Evolutionary conservation across 2,888 invertebrate species (phyloP).

Genomic region (Argyresthia albistria): DNA sequence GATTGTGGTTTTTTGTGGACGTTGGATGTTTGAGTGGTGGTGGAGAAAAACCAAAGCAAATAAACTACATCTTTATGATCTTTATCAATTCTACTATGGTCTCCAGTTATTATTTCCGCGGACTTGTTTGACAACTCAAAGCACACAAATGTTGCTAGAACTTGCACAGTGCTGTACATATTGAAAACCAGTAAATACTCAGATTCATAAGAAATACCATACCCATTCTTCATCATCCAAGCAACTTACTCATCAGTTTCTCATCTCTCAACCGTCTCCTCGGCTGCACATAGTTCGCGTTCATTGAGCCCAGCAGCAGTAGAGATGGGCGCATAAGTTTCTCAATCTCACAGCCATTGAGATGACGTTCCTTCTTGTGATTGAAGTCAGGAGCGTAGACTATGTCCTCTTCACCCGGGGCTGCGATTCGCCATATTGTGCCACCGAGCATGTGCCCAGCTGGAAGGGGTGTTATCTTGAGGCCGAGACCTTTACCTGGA

Average conservation of each 20-base stretch:
- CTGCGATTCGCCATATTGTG: slow-evolving; percentile 98
- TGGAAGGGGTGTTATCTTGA: slow-evolving; percentile 94
- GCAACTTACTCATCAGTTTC: slow-evolving; percentile 88
- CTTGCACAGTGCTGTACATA: too few relatives aligned
- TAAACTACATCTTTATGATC: too few relatives aligned
- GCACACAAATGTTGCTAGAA: too few relatives aligned
- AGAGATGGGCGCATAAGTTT: slow-evolving; percentile 92
- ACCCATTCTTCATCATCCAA: not conserved
- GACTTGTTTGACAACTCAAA: too few relatives aligned
- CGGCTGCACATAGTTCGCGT: slow-evolving; percentile 94
- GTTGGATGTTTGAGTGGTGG: too few relatives aligned
- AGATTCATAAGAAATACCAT: not conserved
- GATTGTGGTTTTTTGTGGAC: too few relatives aligned
- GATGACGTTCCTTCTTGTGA: slow-evolving; percentile 98
- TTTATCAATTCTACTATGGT: too few relatives aligned
- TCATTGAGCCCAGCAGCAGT: slow-evolving; percentile 95
- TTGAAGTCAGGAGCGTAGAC: slow-evolving; percentile 99
- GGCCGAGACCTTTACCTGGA: slow-evolving; percentile 93
- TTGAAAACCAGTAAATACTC: not conserved
- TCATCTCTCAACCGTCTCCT: slow-evolving; percentile 93
- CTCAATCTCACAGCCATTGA: slow-evolving; percentile 96
- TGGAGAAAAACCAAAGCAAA: too few relatives aligned
- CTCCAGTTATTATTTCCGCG: too few relatives aligned
- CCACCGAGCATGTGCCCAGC: slow-evolving; percentile 99
- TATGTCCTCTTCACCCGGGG: slow-evolving; percentile 98